phyloP scores from a whole-genome alignment of 2,888 invertebrate genomes.

The Subacronicta megacephala region DNA sequence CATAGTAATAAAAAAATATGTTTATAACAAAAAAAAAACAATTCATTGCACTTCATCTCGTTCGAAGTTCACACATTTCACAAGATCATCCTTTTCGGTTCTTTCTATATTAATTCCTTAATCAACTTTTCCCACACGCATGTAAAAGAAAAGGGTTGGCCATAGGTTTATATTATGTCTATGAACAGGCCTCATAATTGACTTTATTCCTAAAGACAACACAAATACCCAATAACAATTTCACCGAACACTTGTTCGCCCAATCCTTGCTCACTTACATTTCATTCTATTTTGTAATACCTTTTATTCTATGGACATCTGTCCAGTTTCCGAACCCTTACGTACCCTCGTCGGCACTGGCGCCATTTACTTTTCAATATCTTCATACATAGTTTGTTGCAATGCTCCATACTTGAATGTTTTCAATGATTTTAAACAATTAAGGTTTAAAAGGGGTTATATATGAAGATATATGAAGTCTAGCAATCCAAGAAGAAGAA shows the following conservation, averaged over 20 bases:
- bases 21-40: no score
- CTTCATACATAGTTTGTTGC: conserved; percentile 80
- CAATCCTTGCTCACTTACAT: conserved; percentile 55
- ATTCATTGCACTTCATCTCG: no score
- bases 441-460: no score
- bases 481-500: no score
- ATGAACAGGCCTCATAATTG: not conserved
- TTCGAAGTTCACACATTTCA: no score
- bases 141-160: not conserved
- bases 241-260: conserved; percentile 43
- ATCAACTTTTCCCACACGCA: not conserved
- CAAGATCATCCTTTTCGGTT: no score
- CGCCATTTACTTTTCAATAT: conserved; percentile 82
- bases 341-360: conserved; percentile 76
- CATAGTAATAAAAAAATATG: no score
- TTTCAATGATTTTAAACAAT: not conserved
- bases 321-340: conserved; percentile 79
- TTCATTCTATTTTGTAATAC: conserved; percentile 69
- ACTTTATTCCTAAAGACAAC: not conserved
- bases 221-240: conserved; percentile 18
- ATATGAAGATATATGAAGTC: no score
- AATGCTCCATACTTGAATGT: conserved; percentile 67
- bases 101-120: not conserved
- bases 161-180: not conserved
- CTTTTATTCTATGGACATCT: conserved; percentile 80